phyloP scores from a whole-genome alignment of 2,113 vertebrate genomes.

The Rhodinocichla rosea region DNA sequence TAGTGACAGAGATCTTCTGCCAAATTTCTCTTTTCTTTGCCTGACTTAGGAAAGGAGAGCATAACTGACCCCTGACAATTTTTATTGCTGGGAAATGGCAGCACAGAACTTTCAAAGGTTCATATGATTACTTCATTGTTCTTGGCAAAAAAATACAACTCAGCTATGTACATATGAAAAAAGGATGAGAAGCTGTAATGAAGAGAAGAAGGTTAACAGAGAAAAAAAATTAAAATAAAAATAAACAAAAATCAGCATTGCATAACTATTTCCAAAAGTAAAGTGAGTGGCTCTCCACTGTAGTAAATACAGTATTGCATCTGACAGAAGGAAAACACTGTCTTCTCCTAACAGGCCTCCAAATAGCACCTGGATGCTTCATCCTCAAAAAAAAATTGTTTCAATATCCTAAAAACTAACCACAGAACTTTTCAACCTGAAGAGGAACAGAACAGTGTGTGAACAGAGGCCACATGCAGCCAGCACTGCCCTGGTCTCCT shows the following conservation, averaged over 20 bases:
- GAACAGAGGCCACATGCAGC: neutral
- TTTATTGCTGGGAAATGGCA: neutral
- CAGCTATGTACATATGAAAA: neutral
- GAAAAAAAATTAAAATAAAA: neutral
- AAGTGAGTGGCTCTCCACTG: fast-evolving
- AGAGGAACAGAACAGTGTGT: neutral
- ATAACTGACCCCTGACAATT: neutral
- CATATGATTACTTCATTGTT: neutral
- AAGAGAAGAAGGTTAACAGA: neutral
- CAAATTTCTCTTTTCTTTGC: neutral
- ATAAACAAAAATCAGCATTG: neutral
- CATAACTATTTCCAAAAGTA: neutral
- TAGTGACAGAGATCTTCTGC: neutral
- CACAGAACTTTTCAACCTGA: neutral
- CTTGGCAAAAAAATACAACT: neutral
- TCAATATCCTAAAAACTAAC: neutral
- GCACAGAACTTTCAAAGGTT: neutral
- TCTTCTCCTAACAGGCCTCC: neutral
- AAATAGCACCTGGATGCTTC: neutral
- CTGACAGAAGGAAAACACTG: neutral
- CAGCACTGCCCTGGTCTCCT: neutral
- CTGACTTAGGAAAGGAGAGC: neutral
- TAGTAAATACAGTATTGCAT: neutral
- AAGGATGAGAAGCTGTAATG: neutral
- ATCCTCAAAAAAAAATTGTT: neutral